Evolutionary conservation across 37 sponge, comb jelly and placozoan genomes (phyloP), one percentile per base, ranked within the genome.

Genomic region (Mnemiopsis leidyi): DNA sequence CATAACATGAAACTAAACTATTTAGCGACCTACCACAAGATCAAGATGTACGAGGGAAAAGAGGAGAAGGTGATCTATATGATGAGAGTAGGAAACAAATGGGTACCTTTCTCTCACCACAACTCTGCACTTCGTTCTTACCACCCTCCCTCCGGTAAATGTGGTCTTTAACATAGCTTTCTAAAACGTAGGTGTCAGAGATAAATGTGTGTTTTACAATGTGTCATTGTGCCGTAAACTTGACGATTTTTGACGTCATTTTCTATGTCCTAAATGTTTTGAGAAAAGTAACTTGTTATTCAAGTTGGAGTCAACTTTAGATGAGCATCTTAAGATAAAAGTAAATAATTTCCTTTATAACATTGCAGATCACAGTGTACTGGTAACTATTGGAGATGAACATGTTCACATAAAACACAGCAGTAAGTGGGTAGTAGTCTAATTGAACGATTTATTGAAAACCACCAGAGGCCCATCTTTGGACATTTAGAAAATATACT

Each of bases 371-470:
- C 75, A 71, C n/a, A 71, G 75, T 7, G n/a, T 28, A 5, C 30
- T 71, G 75, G 75, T 71, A 7, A n/a, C 25, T 25, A 71, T 71
- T 71, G 75, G 75, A 71, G 75, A 28, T 5, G 75, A 71, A 25
- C 30, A 29, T n/a, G 75, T 71, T 28, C 75, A 71, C 75, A 71
- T 71, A 71, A 28, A n/a, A 71, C 75, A 71, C 75, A n/a, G 75
- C 75, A 67, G 68, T 67, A n/a, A n/a, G n/a, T n/a, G 68, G 20
- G 68, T 67, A 67, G 68, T 67, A 67, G 68, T 67, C 20, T 20
- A 67, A 67, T 67, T 21, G 68, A 67, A 13, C 20, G 20, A 20
- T 67, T 13, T 67, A n/a, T n/a, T n/a, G n/a, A n/a, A n/a, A n/a
- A n/a, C n/a, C n/a, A n/a, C n/a, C n/a, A n/a, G n/a, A n/a, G n/a